Percentiles rank a stretch among this genome's conserved stretches.
These are phyloP conservation scores for Drosophila jambulina DNA, from an alignment of 1,140 invertebrate species.

Conservation along the genomic window DNA sequence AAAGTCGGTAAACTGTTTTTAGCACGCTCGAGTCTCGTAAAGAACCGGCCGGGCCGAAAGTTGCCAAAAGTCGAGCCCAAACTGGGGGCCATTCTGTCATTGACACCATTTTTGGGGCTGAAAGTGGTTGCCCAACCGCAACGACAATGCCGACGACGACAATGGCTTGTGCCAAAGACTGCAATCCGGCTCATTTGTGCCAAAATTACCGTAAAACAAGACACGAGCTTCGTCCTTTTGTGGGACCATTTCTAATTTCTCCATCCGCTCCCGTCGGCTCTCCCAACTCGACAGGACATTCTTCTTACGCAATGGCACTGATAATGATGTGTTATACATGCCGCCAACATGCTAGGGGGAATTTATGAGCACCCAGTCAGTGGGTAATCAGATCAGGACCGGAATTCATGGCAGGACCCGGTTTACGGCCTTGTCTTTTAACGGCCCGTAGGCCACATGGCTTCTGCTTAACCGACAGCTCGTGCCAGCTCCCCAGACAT, in stretches of 20 bases:
- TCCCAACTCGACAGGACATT: constrained; percentile 19
- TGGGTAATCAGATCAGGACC: constrained; percentile 65
- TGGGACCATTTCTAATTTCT: constrained; percentile 34
- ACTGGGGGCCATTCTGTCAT: constrained; percentile 53
- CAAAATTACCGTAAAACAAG: constrained; percentile 61
- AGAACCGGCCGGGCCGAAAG: constrained; percentile 13
- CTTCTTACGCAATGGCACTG: constrained; percentile 59
- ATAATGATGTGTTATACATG: constrained; percentile 71
- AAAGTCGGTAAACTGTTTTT: constrained; percentile 52
- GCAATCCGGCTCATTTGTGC: constrained; percentile 67
- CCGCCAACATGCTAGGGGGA: constrained; percentile 17
- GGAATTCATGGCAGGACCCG: constrained; percentile 52
- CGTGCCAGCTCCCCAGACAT: background rate
- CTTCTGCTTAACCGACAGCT: constrained; percentile 1
- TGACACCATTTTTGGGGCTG: constrained; percentile 65
- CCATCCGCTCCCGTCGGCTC: constrained; percentile 16
- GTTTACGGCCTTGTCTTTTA: constrained; percentile 32
- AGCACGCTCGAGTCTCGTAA: constrained; percentile 64
- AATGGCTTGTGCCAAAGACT: constrained; percentile 33
- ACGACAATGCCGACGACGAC: constrained; percentile 21
- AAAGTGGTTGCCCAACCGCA: constrained; percentile 57
- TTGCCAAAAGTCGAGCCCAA: constrained; percentile 27
- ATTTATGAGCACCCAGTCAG: constrained; percentile 53
- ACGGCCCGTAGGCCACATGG: background rate
- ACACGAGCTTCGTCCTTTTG: constrained; percentile 37